A percentile compares a stretch with the other conserved stretches of the same genome.
phyloP scores from a whole-genome alignment of 2,797 vertebrate species.

The Leontocebus nigricollis region DNA sequence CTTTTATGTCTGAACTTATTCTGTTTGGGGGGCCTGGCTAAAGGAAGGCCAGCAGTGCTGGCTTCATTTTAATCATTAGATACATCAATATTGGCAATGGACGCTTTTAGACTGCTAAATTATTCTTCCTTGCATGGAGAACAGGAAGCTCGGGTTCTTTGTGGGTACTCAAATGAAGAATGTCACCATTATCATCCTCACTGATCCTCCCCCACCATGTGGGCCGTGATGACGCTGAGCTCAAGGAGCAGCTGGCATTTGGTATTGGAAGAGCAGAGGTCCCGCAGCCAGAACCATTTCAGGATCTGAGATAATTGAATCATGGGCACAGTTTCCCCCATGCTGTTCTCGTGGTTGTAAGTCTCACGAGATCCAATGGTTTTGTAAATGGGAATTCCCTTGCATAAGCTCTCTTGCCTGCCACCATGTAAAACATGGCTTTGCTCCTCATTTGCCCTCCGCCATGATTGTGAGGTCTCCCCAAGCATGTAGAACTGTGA shows the following conservation, averaged over 20 bases:
- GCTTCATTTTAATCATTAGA: not conserved
- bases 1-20: not conserved
- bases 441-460: not conserved
- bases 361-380: not conserved
- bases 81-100: fast-evolving
- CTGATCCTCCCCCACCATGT: fast-evolving
- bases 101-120: not conserved
- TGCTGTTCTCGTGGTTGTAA: not conserved
- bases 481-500: not conserved
- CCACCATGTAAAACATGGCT: not conserved
- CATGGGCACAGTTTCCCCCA: not conserved
- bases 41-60: fast-evolving
- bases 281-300: not conserved
- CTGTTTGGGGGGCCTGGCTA: too few species aligned
- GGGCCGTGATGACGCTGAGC: not conserved
- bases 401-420: not conserved
- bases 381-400: not conserved
- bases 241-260: fast-evolving
- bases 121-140: fast-evolving
- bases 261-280: not conserved
- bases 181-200: fast-evolving
- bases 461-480: not conserved
- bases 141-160: not conserved
- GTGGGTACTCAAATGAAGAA: not conserved
- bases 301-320: not conserved